These are phyloP conservation scores for Coryphaenoides rupestris DNA, from an alignment of 2,113 vertebrate genomes.

Conservation along the genomic window DNA sequence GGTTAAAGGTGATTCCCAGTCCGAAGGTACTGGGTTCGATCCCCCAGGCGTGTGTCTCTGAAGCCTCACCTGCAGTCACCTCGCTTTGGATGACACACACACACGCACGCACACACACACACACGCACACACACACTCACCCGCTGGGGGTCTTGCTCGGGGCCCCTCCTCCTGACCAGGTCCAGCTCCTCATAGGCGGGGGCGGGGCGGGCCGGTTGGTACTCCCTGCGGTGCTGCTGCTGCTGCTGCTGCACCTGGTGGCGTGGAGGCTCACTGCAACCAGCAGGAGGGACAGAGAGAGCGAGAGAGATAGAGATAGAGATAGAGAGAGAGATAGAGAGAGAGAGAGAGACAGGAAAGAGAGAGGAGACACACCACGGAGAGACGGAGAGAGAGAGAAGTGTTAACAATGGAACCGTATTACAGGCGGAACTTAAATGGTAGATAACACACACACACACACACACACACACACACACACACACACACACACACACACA, in stretches of 20 bases:
- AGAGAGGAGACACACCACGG: neutral
- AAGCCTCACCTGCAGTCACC: no score
- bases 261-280: slow-evolving; percentile 50
- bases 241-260: slow-evolving; percentile 46
- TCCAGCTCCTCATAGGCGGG: slow-evolving; percentile 65
- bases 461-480: no score
- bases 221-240: slow-evolving; percentile 52
- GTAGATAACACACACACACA: no score
- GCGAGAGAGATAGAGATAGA: slow-evolving; percentile 12
- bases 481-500: no score
- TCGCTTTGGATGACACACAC: neutral
- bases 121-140: slow-evolving; percentile 40
- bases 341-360: neutral
- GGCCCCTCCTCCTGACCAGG: slow-evolving; percentile 33
- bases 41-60: no score
- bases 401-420: neutral
- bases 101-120: slow-evolving; percentile 3
- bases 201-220: slow-evolving; percentile 48
- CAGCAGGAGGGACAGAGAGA: no score
- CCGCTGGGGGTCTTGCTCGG: slow-evolving; percentile 60
- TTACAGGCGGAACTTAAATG: no score
- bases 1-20: no score
- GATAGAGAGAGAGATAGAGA: neutral
- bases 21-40: no score
- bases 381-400: neutral